Base-by-base conservation (phyloP, 2,113 vertebrate species). In the Rhinoptilus africanus region DNA sequence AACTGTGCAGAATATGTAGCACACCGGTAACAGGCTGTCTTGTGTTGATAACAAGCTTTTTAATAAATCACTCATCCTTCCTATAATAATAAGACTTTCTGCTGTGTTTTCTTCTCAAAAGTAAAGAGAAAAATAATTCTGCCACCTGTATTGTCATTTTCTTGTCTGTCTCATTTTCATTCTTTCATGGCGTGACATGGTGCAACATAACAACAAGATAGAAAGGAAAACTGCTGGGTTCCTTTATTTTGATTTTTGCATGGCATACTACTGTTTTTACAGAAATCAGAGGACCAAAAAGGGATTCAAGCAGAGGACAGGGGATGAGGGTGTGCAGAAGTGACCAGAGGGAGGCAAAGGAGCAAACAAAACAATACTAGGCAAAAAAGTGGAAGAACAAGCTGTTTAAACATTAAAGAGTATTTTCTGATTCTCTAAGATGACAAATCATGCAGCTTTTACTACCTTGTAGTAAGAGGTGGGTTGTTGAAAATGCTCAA, bases 11-110 rank as follows among this genome's bases (percentile, higher is more conserved):
- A 96, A 95, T 96, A 94, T 90, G 89, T 91, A 96, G 95, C 66
- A 96, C 41, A 95, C 91, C 43, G 66, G 89, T 97, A 97, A 92
- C 95, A 95, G 96, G 89, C 97, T 97, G 96, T 96, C 95, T 95
- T 93, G 85, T 95, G 95, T 96, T 97, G 96, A 97, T 96, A 98
- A 97, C 93, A 97, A 95, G 93, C 80, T 90, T 97, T 94, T 96
- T 96, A 98, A 97, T 97, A 97, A 96, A 95, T 97, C 97, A 93
- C 94, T 97, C 96, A 97, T 89, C 79, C 77, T 96, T 94, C 76
- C 95, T 93, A 86, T 95, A 96, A 95, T 95, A 96, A 95, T 89
- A 97, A 83, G 91, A 78, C 35, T 91, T 97, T 97, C 92, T 94
- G 79, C 80, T 89, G 48, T 92, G 79, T 96, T 97, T 97, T 92